These are phyloP conservation scores for Andrena praecox DNA, from an alignment of 2,888 invertebrate genomes.

Conservation along the genomic window DNA sequence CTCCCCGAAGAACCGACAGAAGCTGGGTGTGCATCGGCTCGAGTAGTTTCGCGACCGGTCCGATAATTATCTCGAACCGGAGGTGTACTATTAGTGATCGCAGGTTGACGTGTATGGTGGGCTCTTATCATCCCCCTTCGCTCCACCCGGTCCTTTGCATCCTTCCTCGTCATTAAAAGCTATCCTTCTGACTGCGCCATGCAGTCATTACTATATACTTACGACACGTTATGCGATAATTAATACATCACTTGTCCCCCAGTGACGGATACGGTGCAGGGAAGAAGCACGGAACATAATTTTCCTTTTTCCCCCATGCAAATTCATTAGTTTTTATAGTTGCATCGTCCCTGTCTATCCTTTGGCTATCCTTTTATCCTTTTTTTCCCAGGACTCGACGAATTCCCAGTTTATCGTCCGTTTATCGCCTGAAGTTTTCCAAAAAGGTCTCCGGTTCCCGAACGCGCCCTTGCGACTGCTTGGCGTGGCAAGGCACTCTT, in stretches of 20 bases:
- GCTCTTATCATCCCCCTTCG: constrained; percentile 62
- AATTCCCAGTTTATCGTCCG: no score
- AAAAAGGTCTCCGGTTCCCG: not conserved
- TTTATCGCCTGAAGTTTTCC: not conserved
- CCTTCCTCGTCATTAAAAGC: constrained; percentile 71
- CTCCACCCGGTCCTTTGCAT: constrained; percentile 54
- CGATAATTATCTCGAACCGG: constrained; percentile 78
- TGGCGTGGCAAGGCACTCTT: not conserved
- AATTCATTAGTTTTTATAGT: constrained; percentile 3
- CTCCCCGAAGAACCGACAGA: constrained; percentile 27
- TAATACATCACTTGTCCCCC: constrained; percentile 71
- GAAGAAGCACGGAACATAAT: not conserved
- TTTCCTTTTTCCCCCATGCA: constrained; percentile 10
- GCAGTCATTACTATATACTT: constrained; percentile 71
- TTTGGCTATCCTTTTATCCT: not conserved
- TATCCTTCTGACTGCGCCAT: constrained; percentile 62
- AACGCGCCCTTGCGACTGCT: not conserved
- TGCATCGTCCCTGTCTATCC: not conserved
- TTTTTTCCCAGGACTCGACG: no score
- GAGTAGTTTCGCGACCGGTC: constrained; percentile 67
- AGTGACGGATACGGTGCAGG: constrained; percentile 21
- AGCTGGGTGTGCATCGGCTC: constrained; percentile 33
- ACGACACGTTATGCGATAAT: constrained; percentile 76
- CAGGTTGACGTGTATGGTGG: constrained; percentile 74
- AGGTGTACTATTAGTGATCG: constrained; percentile 79